Base-by-base conservation (phyloP, 2,113 vertebrate genomes). In the Peromyscus californicus region DNA sequence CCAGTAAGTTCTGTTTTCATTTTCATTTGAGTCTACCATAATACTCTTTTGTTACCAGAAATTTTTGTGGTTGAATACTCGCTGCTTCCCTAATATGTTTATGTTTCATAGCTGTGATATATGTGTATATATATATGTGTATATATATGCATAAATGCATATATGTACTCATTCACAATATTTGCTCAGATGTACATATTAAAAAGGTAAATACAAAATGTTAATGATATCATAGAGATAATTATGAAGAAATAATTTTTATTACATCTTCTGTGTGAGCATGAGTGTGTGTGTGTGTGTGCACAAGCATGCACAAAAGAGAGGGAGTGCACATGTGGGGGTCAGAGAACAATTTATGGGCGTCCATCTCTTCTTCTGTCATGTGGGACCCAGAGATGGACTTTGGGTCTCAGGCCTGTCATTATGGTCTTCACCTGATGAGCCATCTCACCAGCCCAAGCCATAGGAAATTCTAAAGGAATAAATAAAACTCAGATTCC, bases 201-300 rank as follows among this genome's bases (percentile, higher is more conserved):
- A 57, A 74, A n/a, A 83, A 76, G 10, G 61, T 92, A 93, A 90
- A 15, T 78, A 10, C 61, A 61, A 93, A 97, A 7, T 78, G 90
- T 0, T 93, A 54, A 76, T 63, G 80, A 90, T 39, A 91, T 45
- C 85, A 63, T 57, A 39, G 70, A 85, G 90, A 79, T 85, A 3
- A 5, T 90, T 95, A 31, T 75, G 39, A 79, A 79, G 12, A 61
- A 36, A 22, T 31, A 84, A 42, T 33, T 48, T 45, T 63, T 31
- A 31, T 67, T 67, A 22, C 29, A 48, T 67, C 67, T 5, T 86
- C 59, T 48, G 29, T 48, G 61, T 85, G 54, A n/a, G 7, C n/a
- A 42, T 63, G 57, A 26, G 17, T 45, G 15, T 29, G 9, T 85
- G n/a, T n/a, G n/a, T n/a, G n/a, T n/a, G 16, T 17, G 65, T 12